Percentiles rank a stretch among this genome's conserved stretches.
Evolutionary conservation across 1,140 invertebrate species (phyloP).

Genomic region (Leptinotarsa defecta): DNA sequence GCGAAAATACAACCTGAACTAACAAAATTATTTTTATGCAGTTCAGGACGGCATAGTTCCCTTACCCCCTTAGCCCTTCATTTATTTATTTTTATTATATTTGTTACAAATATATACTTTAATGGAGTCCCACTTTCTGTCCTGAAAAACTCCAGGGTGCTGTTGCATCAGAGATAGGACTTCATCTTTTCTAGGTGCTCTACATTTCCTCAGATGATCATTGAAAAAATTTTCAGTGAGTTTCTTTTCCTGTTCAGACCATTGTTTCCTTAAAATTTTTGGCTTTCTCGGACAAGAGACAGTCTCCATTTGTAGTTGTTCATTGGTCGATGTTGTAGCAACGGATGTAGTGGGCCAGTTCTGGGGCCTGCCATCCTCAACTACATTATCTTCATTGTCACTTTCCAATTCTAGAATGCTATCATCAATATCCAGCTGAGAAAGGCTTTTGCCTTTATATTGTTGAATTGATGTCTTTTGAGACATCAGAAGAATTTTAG

Average conservation of each 20-base stretch:
- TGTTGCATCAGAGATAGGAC: slow-evolving; percentile 31
- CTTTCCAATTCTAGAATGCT: slow-evolving; percentile 29
- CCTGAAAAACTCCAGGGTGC: slow-evolving; percentile 30
- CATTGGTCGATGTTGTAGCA: slow-evolving; percentile 2
- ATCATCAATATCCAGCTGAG: slow-evolving; percentile 41
- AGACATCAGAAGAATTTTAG: slow-evolving; percentile 50
- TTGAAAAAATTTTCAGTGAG: slow-evolving; percentile 34
- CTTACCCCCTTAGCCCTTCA: too few species aligned
- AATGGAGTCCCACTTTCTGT: slow-evolving; percentile 29
- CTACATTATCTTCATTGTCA: slow-evolving; percentile 32
- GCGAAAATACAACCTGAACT: too few species aligned
- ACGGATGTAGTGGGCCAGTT: neutral
- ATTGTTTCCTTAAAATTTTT: neutral
- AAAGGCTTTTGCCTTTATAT: slow-evolving; percentile 47
- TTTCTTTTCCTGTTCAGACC: slow-evolving; percentile 14
- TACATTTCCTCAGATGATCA: slow-evolving; percentile 39
- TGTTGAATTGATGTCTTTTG: slow-evolving; percentile 45
- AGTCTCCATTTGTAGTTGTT: neutral
- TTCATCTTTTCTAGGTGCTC: slow-evolving; percentile 38
- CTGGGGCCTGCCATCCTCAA: neutral
- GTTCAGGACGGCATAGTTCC: too few species aligned
- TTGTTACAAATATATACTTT: slow-evolving; percentile 35
- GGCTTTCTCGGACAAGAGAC: too few species aligned
- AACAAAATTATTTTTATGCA: too few species aligned
- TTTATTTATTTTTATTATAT: slow-evolving; percentile 9